Conservation (phyloP, 1,140 invertebrate species). For the Rhyzopertha dominica region DNA sequence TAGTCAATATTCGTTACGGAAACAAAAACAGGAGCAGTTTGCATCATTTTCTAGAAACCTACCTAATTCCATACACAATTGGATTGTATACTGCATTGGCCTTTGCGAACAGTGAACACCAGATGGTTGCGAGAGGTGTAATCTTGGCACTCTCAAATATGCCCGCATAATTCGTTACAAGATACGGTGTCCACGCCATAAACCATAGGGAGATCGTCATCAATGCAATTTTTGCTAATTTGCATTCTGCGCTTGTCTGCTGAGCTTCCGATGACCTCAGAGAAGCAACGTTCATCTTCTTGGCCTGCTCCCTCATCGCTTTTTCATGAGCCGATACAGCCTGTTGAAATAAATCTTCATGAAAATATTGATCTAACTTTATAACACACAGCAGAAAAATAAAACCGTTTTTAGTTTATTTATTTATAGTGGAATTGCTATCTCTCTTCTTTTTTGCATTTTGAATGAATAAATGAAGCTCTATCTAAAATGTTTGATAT, state of each 20-base stretch:
- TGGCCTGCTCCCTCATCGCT: conserved; percentile 75
- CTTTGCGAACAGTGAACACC: conserved; percentile 75
- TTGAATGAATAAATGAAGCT: no score
- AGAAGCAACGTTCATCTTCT: conserved; percentile 81
- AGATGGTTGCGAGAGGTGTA: conserved; percentile 68
- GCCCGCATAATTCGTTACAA: conserved; percentile 72
- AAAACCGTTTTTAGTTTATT: no score
- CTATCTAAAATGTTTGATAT: no score
- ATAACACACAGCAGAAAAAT: no score
- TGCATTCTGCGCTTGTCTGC: conserved; percentile 65
- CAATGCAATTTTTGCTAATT: conserved; percentile 74
- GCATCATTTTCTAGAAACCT: no score
- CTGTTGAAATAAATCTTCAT: no score
- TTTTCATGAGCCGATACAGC: conserved; percentile 76
- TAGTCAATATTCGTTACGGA: no score
- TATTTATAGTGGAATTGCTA: no score
- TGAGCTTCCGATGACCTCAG: conserved; percentile 63
- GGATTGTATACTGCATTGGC: conserved; percentile 76
- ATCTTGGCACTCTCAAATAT: conserved; percentile 64
- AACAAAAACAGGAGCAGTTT: no score
- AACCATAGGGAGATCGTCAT: conserved; percentile 80
- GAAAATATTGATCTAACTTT: no score
- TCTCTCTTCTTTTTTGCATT: no score
- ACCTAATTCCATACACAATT: conserved; percentile 79
- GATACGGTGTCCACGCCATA: conserved; percentile 80